Conservation (phyloP, 2,113 vertebrate species). For the Echinops telfairi region DNA sequence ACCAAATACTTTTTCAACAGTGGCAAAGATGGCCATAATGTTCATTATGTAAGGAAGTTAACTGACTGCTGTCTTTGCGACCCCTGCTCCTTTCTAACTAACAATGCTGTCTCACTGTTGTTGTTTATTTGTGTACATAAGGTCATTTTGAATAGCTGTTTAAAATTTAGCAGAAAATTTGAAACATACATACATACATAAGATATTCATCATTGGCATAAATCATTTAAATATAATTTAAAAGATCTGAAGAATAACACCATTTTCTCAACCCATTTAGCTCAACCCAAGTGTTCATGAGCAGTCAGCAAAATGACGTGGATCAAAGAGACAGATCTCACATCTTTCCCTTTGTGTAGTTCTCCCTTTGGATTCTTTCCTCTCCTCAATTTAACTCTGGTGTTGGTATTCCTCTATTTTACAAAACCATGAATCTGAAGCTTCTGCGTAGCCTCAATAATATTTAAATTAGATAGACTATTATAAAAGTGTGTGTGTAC, state of each 20-base stretch:
- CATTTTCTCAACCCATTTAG: neutral
- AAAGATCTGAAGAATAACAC: neutral
- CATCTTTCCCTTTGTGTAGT: neutral
- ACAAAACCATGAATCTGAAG: neutral
- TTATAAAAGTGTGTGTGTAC: neutral
- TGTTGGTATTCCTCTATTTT: neutral
- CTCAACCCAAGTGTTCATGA: neutral
- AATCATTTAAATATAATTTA: neutral
- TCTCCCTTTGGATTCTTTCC: neutral
- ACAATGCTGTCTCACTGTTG: neutral
- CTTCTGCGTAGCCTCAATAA: neutral
- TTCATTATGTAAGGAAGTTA: neutral
- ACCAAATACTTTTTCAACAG: neutral
- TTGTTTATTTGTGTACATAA: neutral
- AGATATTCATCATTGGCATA: neutral
- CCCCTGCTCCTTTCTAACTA: neutral
- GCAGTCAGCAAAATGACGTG: neutral
- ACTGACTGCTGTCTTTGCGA: neutral
- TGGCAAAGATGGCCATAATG: neutral
- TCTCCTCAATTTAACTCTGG: neutral
- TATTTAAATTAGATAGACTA: neutral
- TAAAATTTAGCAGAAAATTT: conserved; percentile 24
- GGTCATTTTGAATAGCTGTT: neutral
- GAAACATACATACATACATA: neutral
- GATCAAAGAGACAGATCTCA: neutral